Evolutionary conservation across 1,140 invertebrate species (phyloP).

Genomic region (Heterodera schachtii): DNA sequence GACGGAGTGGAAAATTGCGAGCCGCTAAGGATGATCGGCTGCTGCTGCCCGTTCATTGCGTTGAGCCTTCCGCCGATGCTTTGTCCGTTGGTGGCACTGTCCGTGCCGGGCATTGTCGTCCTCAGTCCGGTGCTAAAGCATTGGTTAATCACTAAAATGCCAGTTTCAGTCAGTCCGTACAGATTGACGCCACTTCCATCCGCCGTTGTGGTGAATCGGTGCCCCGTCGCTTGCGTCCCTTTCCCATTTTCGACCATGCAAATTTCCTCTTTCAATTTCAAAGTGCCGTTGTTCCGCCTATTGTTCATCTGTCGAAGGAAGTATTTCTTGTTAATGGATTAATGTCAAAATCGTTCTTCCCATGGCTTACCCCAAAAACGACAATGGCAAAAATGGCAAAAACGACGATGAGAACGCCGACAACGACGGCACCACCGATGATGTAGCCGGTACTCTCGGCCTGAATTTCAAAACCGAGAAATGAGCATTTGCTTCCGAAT

Average conservation of each 20-base stretch:
- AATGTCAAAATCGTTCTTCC: too few relatives aligned
- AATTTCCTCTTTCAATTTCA: conserved; percentile 13
- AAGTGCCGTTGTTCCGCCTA: not conserved
- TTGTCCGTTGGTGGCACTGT: not conserved
- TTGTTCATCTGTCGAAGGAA: conserved; percentile 7
- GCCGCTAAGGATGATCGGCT: not conserved
- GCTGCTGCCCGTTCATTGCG: not conserved
- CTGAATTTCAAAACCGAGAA: conserved; percentile 11
- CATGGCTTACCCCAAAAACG: conserved; percentile 24
- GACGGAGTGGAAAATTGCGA: not conserved
- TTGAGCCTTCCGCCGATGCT: not conserved
- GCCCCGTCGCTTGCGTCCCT: not conserved
- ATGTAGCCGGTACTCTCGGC: conserved; percentile 20
- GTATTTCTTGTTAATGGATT: too few relatives aligned
- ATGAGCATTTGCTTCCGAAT: not conserved
- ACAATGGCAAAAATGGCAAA: conserved; percentile 32
- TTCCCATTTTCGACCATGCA: conserved; percentile 17
- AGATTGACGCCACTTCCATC: not conserved
- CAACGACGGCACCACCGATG: conserved; percentile 24
- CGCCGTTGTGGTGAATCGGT: not conserved
- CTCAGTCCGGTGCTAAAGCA: not conserved
- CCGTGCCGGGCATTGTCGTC: not conserved
- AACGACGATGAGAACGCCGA: conserved; percentile 22
- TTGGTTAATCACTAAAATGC: too few relatives aligned
- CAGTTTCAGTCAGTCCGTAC: not conserved